Base-by-base conservation (phyloP, 1,140 invertebrate genomes). In the Pemphigus obesinymphae region DNA sequence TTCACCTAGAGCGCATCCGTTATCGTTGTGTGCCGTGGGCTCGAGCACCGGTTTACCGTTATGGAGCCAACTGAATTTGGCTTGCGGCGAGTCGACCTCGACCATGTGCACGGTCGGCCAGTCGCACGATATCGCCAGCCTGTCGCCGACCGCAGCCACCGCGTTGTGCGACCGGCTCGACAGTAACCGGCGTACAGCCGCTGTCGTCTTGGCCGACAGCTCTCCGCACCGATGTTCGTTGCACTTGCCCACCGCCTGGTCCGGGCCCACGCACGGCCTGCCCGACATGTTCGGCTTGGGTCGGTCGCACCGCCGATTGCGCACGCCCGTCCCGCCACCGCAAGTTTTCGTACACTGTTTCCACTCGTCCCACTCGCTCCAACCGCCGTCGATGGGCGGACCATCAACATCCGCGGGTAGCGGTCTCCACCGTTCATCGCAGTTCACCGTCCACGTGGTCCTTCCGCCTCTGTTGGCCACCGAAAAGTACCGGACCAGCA, bases 321-420 rank as follows among this genome's bases (percentile, higher is more conserved):
- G 85, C 55, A 87, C 87, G 70, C 86, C 85, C 20, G 89, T 86
- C 34, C 89, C 90, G 23, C 86, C 84, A 0, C 89, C 89, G 85
- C 90, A 91, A 11, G 88, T 86, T 40, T 87, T 85, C 29, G 88
- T 88, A 84, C 90, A 91, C 2, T 83, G 82, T 6, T 86, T 86
- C 90, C 89, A 90, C 1, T 81, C 40, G 2, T 85, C 84, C 90
- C 90, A 91, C 0, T 84, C 61, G 13, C 87, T 85, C 90, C 90
- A 90, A 0, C 83, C 84, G 20, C 89, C 84, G 73, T 85, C 50
- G 0, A 23, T 29, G 17, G 76, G 55, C 6, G 34, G 53, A 2
- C 76, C 55, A 23, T 80, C 75, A 6, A 80, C 23, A 3, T 80
- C 76, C 8, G 76, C n/a, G n/a, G n/a, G 76, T 23, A 1, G 23